Evolutionary conservation across 2,113 vertebrate genomes (phyloP).

Genomic region (Mixornis gularis): DNA sequence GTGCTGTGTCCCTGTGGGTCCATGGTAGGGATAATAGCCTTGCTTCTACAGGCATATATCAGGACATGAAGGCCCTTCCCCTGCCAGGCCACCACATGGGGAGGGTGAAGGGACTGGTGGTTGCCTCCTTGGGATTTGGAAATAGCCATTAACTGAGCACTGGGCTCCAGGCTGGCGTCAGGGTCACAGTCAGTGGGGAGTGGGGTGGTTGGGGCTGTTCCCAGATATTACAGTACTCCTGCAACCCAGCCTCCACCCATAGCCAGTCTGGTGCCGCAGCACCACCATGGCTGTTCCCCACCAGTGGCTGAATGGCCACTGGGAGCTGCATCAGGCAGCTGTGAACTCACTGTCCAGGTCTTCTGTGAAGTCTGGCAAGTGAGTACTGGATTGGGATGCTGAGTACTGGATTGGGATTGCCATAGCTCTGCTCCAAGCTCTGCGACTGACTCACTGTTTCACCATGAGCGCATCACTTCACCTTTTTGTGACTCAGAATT

Average conservation of each 20-base stretch:
- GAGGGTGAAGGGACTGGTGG: background rate
- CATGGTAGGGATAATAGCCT: rapidly evolving
- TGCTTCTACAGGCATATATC: background rate
- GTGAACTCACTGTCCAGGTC: background rate
- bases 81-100: background rate
- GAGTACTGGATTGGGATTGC: background rate
- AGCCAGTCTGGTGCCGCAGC: rapidly evolving
- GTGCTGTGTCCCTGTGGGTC: rapidly evolving
- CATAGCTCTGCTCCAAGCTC: background rate
- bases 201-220: background rate
- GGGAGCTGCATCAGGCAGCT: background rate
- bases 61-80: background rate
- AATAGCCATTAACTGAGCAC: background rate
- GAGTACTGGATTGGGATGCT: background rate
- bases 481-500: slow-evolving; percentile 49
- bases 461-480: background rate
- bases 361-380: rapidly evolving
- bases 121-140: background rate
- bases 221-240: background rate
- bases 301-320: rapidly evolving
- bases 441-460: slow-evolving; percentile 12
- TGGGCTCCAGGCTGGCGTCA: background rate
- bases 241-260: background rate
- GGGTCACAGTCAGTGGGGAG: background rate
- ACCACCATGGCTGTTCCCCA: background rate